phyloP scores from a whole-genome alignment of 2,113 vertebrate genomes.

The Nannospalax galili region DNA sequence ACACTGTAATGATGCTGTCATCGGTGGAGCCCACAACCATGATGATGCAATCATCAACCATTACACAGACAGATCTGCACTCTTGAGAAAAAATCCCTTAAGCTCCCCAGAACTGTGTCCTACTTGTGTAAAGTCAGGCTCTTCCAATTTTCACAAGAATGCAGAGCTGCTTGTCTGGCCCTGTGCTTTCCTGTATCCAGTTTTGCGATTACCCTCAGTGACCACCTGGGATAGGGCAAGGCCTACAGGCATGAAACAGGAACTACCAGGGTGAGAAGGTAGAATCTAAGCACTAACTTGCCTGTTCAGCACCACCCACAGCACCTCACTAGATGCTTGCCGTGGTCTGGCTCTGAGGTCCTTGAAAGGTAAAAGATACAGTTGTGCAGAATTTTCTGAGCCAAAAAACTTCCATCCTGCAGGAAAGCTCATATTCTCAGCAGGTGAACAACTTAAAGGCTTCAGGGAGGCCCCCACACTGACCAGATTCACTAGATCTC shows the following conservation, averaged over 20 bases:
- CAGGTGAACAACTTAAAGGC: too few species aligned
- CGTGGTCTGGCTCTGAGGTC: neutral
- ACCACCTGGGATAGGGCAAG: neutral
- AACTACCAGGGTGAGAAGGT: neutral
- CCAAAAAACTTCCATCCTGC: too few species aligned
- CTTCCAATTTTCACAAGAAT: neutral
- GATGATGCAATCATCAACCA: too few species aligned
- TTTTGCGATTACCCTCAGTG: neutral
- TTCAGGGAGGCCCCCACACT: too few species aligned
- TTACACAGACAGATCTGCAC: neutral
- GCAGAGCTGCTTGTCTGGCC: neutral
- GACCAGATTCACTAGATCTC: too few species aligned
- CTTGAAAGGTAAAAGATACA: too few species aligned
- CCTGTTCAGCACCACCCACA: rapidly evolving
- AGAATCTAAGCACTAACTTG: neutral
- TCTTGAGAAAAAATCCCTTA: neutral
- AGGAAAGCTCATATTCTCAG: too few species aligned
- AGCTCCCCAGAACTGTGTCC: rapidly evolving
- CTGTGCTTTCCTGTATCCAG: neutral
- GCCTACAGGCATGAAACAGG: neutral
- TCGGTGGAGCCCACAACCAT: too few species aligned
- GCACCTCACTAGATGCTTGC: rapidly evolving
- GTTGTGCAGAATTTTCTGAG: too few species aligned
- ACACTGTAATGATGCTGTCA: neutral
- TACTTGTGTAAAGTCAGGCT: rapidly evolving